Conservation (phyloP, 2,888 invertebrate species). For the Drosophila algonquin region DNA sequence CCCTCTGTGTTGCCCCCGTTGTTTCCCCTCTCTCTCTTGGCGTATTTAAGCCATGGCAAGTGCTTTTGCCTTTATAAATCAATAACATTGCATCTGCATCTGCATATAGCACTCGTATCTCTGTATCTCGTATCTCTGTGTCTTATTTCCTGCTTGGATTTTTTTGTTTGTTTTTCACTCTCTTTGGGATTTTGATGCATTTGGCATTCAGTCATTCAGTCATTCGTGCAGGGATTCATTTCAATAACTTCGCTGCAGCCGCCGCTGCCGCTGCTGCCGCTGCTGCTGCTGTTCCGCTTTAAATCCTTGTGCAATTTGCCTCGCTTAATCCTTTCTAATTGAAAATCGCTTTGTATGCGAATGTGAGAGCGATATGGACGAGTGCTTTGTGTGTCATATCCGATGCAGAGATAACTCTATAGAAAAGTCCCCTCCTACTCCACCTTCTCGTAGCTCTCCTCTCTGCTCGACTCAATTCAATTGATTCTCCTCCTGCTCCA, state of each 20-base stretch:
- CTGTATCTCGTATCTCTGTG: constrained; percentile 9
- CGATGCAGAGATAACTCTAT: constrained; percentile 7
- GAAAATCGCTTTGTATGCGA: constrained; percentile 68
- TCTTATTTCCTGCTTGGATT: constrained; percentile 29
- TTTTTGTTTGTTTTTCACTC: constrained; percentile 34
- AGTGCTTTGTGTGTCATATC: constrained; percentile 36
- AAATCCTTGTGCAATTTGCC: constrained; percentile 72
- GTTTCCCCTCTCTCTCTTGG: constrained; percentile 12
- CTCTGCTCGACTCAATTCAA: constrained; percentile 1
- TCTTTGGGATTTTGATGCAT: constrained; percentile 42
- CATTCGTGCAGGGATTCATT: constrained; percentile 70
- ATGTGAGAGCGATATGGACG: constrained; percentile 5
- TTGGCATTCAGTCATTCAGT: constrained; percentile 50
- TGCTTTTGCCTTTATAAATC: constrained; percentile 69
- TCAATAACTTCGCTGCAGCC: constrained; percentile 63
- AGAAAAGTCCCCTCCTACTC: not conserved
- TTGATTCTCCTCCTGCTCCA: not conserved
- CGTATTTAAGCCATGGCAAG: constrained; percentile 66
- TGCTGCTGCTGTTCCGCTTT: constrained; percentile 53
- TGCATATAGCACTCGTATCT: constrained; percentile 42
- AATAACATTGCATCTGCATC: constrained; percentile 73
- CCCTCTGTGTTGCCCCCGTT: constrained; percentile 20
- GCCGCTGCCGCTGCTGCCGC: not conserved
- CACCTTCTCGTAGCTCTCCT: not conserved
- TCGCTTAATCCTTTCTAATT: constrained; percentile 77